Conservation (phyloP, 2,888 invertebrate species). For the Pollenia labialis region DNA sequence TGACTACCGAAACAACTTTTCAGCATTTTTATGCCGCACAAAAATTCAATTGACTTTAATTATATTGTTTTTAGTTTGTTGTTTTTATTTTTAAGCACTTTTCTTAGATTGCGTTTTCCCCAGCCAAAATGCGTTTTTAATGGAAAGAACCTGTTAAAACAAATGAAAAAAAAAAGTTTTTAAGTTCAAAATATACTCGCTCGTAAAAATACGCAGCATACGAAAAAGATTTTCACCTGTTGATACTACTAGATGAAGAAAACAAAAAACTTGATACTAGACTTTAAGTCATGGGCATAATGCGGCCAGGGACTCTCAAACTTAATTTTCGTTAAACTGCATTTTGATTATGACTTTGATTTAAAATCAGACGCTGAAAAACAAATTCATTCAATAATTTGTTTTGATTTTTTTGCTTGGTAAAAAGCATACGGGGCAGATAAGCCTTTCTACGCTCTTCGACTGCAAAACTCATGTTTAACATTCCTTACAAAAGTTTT, state of each 20-base stretch:
- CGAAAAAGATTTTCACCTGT: constrained; percentile 66
- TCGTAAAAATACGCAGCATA: constrained; percentile 22
- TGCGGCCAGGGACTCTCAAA: background rate
- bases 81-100: constrained; percentile 44
- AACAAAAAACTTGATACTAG: background rate
- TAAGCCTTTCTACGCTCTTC: too few species aligned
- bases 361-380: too few species aligned
- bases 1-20: constrained; percentile 62
- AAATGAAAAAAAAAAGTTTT: background rate
- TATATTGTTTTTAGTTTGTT: constrained; percentile 7
- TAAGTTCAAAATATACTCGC: background rate
- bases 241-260: background rate
- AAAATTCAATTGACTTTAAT: constrained; percentile 26
- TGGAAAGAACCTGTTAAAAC: constrained; percentile 33
- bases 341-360: too few species aligned
- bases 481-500: too few species aligned
- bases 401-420: too few species aligned
- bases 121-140: constrained; percentile 32
- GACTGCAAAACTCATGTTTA: too few species aligned
- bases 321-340: too few species aligned
- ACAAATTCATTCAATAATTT: too few species aligned
- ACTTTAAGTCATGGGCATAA: background rate
- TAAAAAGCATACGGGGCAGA: too few species aligned
- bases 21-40: constrained; percentile 31
- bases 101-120: constrained; percentile 25